Evolutionary conservation across 2,888 invertebrate genomes (phyloP).

Genomic region (Nezara viridula): DNA sequence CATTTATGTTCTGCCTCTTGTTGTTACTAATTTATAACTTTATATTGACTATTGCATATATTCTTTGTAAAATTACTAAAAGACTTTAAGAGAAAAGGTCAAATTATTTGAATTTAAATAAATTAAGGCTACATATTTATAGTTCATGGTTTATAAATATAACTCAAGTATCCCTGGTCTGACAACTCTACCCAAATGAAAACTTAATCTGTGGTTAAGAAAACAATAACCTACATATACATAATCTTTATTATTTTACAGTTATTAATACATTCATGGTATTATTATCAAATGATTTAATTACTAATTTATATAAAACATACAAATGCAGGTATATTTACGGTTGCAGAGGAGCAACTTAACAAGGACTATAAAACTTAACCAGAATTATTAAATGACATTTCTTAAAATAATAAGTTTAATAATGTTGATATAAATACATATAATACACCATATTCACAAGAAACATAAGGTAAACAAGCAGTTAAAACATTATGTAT

Average conservation of each 20-base stretch:
- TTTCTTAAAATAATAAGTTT: background rate
- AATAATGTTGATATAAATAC: background rate
- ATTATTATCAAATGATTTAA: background rate
- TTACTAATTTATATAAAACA: background rate
- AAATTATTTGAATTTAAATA: no score
- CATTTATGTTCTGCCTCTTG: no score
- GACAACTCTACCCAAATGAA: no score
- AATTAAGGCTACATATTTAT: no score
- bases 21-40: no score
- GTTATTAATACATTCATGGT: background rate
- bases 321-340: background rate
- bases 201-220: no score
- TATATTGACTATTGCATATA: no score
- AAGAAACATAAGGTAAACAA: background rate
- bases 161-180: no score
- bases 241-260: background rate
- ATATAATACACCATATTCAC: constrained; percentile 33
- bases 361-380: background rate
- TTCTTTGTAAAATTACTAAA: no score
- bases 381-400: background rate
- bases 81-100: no score
- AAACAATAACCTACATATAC: background rate
- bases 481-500: background rate
- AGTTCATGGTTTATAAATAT: no score
- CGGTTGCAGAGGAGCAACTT: background rate